A percentile compares a stretch with the other conserved stretches of the same genome.
Conservation (phyloP, 2,888 invertebrate genomes). For the Eilema griseolum region DNA sequence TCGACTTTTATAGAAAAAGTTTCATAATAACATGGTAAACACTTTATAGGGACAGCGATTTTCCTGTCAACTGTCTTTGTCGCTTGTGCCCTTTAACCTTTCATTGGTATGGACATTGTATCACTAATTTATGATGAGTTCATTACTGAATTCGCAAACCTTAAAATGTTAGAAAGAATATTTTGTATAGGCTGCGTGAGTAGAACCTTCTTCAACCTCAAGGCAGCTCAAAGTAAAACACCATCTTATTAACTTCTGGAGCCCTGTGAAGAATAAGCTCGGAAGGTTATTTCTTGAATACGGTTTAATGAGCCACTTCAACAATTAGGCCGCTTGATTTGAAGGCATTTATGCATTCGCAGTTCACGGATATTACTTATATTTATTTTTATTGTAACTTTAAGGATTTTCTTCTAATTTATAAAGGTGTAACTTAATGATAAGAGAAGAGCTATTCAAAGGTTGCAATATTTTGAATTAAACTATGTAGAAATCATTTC, state of each 20-base stretch:
- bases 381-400: not conserved
- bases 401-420: too few relatives aligned
- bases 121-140: too few relatives aligned
- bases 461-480: not conserved
- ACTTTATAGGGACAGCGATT: too few relatives aligned
- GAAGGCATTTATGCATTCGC: not conserved
- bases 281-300: not conserved
- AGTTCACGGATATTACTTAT: not conserved
- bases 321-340: not conserved
- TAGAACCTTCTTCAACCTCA: not conserved
- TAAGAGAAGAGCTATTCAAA: not conserved
- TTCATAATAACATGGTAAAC: too few relatives aligned
- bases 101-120: not conserved
- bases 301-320: not conserved
- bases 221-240: not conserved
- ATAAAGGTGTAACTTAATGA: too few relatives aligned
- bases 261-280: not conserved
- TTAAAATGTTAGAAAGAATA: not conserved
- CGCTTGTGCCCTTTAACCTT: too few relatives aligned
- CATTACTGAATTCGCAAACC: too few relatives aligned
- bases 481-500: too few relatives aligned
- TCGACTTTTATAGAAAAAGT: too few relatives aligned
- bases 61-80: too few relatives aligned
- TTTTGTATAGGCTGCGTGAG: not conserved
- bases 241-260: not conserved